Conservation (phyloP, 2,888 invertebrate genomes). For the Hetaerina titia region DNA sequence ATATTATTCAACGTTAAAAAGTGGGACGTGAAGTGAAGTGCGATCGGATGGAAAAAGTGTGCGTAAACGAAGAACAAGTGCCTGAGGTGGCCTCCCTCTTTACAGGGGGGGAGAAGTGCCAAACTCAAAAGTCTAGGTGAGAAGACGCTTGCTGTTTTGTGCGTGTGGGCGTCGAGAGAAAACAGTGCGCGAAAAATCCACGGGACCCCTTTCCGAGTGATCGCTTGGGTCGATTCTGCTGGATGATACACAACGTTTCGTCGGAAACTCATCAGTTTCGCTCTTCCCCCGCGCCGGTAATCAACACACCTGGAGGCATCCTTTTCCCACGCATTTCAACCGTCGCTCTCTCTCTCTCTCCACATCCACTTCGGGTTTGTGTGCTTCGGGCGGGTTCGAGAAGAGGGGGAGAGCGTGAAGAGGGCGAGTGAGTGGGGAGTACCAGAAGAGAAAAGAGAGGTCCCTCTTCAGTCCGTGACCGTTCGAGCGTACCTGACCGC, state of each 20-base stretch:
- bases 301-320: neutral
- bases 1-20: neutral
- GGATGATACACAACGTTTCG: neutral
- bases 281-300: neutral
- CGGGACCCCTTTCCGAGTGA: neutral
- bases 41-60: neutral
- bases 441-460: neutral
- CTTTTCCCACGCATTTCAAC: conserved; percentile 25
- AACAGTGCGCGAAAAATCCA: no score
- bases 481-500: conserved; percentile 29
- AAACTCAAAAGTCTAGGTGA: neutral
- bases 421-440: neutral
- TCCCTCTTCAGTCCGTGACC: neutral
- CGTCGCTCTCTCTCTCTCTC: neutral
- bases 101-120: neutral
- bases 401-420: neutral
- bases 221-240: neutral
- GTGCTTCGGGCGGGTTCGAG: conserved; percentile 11
- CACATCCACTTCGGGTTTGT: neutral
- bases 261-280: neutral
- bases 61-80: neutral
- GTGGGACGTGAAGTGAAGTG: neutral
- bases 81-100: neutral
- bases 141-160: neutral
- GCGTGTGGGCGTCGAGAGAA: neutral